Evolutionary conservation across 1,140 invertebrate species (phyloP).

Genomic region (Calycopis cecrops): DNA sequence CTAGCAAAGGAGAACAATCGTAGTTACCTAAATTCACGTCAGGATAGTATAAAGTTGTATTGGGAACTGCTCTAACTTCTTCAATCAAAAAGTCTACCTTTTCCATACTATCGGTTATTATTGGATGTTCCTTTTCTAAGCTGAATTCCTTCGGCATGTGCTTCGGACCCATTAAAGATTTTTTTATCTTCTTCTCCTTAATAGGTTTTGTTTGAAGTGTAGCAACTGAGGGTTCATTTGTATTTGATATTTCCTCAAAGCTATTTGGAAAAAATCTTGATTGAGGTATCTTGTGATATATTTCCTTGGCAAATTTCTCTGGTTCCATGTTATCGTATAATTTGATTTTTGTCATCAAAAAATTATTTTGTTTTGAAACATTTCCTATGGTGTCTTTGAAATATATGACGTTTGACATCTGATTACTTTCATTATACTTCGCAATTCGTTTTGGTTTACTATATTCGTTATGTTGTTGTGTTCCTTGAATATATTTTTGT

Average conservation of each 20-base stretch:
- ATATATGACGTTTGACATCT: too few relatives aligned
- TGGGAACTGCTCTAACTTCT: conserved; percentile 21
- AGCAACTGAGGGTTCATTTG: not conserved
- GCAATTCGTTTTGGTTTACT: too few relatives aligned
- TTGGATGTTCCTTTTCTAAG: not conserved
- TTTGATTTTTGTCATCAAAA: conserved; percentile 28
- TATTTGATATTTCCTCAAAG: not conserved
- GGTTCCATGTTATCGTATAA: conserved; percentile 27
- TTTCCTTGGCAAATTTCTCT: conserved; percentile 35
- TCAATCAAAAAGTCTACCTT: conserved; percentile 44
- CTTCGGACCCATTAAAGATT: too few relatives aligned
- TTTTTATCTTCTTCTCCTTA: too few relatives aligned
- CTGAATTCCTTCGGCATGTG: too few relatives aligned
- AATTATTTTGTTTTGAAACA: too few relatives aligned
- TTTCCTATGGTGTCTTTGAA: too few relatives aligned
- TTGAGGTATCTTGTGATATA: conserved; percentile 33
- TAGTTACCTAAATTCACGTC: conserved; percentile 13
- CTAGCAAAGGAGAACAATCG: conserved; percentile 33
- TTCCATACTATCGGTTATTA: conserved; percentile 26
- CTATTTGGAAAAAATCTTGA: conserved; percentile 39
- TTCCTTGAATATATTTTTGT: conserved; percentile 11
- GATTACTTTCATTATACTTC: too few relatives aligned
- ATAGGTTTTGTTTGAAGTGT: too few relatives aligned
- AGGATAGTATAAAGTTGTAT: not conserved
- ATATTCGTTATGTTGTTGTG: too few relatives aligned